Base-by-base conservation (phyloP, 2,888 invertebrate species). In the Ommatoiulus sabulosus region DNA sequence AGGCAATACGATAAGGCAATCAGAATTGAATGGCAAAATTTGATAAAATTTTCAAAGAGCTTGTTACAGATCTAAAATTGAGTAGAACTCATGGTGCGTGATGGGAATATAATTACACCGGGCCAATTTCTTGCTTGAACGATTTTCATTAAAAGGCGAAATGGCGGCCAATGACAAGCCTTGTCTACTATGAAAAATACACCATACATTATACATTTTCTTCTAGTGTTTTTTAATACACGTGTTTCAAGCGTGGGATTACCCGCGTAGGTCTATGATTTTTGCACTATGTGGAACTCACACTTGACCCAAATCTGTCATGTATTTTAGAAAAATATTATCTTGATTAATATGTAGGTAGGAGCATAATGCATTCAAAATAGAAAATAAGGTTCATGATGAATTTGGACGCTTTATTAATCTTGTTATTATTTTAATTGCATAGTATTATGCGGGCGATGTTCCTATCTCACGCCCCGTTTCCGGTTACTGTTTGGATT, bases 271-370 rank as follows among this genome's bases (percentile, higher is more conserved):
- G 20, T 20, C 6, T 63, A 20, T 63, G 63, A 63, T n/a, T 63
- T 63, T 63, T 20, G 63, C 20, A 20, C 5, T 63, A 63, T 63
- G 20, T 20, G 20, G 20, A 63, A 20, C 63, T 63, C 63, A 63
- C 63, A 20, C 63, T 63, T 63, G 63, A 63, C 63, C 63, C 20
- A 63, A 63, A 63, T 63, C 63, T 63, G 63, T 63, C 63, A 63
- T 20, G 8, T 20, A 20, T 63, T 63, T n/a, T 63, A 20, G 63
- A 63, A 63, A n/a, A 17, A 63, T 20, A 63, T 63, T 20, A 63
- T 63, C 63, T 63, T 63, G 63, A 63, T 63, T 63, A 20, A 63
- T 63, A 63, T 63, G 63, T 63, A 63, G 63, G 20, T 63, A 63
- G 63, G 20, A 20, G 63, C n/a, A 63, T 0, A 63, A 63, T 20